Percentiles rank a stretch among this genome's conserved stretches.
phyloP scores from a whole-genome alignment of 1,140 invertebrate genomes.

The Hypothenemus hampei region DNA sequence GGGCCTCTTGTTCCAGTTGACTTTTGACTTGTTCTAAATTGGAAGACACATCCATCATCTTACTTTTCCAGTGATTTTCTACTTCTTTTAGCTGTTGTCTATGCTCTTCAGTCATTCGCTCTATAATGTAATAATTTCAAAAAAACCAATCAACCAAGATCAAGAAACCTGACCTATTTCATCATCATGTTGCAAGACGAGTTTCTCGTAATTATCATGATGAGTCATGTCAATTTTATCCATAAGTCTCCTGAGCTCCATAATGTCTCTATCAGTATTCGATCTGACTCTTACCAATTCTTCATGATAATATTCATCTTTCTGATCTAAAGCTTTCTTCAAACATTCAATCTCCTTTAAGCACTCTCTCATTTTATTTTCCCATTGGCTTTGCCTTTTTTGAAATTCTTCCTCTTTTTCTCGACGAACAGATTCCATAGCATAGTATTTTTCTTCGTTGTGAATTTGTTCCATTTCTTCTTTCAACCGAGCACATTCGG shows the following conservation, averaged over 20 bases:
- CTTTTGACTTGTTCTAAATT: constrained; percentile 49
- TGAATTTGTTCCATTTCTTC: constrained; percentile 56
- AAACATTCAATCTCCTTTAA: constrained; percentile 54
- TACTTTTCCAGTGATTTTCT: constrained; percentile 44
- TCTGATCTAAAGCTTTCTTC: constrained; percentile 51
- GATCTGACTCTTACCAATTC: constrained; percentile 53
- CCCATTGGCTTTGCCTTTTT: constrained; percentile 51
- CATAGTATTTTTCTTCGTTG: constrained; percentile 55
- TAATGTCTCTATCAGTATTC: constrained; percentile 51
- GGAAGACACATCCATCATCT: constrained; percentile 42
- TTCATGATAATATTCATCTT: constrained; percentile 52
- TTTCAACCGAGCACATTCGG: constrained; percentile 50
- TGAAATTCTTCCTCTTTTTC: constrained; percentile 50
- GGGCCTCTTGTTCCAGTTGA: constrained; percentile 47
- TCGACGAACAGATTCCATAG: constrained; percentile 50
- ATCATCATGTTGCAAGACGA: constrained; percentile 52
- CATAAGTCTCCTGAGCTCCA: constrained; percentile 52
- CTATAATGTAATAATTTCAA: constrained; percentile 36
- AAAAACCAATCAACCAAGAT: neutral
- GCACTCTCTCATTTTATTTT: constrained; percentile 51
- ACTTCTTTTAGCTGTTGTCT: constrained; percentile 43
- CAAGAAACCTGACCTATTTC: constrained; percentile 51
- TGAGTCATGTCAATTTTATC: constrained; percentile 53
- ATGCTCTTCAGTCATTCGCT: constrained; percentile 42
- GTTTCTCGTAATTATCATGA: constrained; percentile 54